Evolutionary conservation across 1,140 invertebrate species (phyloP).

Genomic region (Microplitis demolitor): DNA sequence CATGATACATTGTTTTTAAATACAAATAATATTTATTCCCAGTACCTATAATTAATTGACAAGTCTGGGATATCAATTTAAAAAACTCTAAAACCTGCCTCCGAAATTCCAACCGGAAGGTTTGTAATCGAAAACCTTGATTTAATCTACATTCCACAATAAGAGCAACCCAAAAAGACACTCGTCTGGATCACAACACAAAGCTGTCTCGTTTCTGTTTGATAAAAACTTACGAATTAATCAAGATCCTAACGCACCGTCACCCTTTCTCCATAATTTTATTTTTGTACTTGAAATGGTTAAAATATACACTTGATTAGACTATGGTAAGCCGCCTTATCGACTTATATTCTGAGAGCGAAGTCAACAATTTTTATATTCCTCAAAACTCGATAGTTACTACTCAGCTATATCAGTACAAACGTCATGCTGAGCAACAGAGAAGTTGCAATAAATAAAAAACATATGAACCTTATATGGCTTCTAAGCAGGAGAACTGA

Average conservation of each 20-base stretch:
- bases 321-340: constrained; percentile 11
- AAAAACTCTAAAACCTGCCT: not conserved
- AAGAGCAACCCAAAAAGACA: not conserved
- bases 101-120: not conserved
- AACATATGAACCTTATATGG: constrained; percentile 12
- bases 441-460: constrained; percentile 22
- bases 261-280: not conserved
- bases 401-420: not conserved
- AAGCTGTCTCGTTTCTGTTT: constrained; percentile 37
- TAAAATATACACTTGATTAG: not conserved
- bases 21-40: not conserved
- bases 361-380: constrained; percentile 27
- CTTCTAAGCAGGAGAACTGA: not conserved
- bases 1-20: not conserved
- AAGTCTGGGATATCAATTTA: not conserved
- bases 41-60: not conserved
- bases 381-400: constrained; percentile 29
- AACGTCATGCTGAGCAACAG: constrained; percentile 20
- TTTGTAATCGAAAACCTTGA: constrained; percentile 8
- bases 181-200: constrained; percentile 28
- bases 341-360: constrained; percentile 1
- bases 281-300: not conserved
- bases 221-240: constrained; percentile 52
- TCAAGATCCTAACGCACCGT: constrained; percentile 33
- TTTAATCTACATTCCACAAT: not conserved